phyloP scores from a whole-genome alignment of 2,888 invertebrate genomes.

The Drosophila anceps region DNA sequence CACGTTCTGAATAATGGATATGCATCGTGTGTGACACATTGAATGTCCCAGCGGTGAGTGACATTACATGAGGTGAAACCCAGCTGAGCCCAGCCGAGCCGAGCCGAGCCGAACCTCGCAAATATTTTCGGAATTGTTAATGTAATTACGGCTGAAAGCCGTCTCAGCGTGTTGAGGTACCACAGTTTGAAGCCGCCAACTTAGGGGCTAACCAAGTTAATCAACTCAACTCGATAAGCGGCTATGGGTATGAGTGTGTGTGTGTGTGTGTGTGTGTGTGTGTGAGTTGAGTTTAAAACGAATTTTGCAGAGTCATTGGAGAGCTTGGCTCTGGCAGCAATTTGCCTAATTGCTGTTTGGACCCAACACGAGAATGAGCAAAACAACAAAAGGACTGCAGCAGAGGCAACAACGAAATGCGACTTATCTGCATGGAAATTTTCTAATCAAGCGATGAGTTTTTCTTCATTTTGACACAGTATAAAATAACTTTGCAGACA shows the following conservation, averaged over 20 bases:
- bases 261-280: constrained; percentile 11
- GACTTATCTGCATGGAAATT: constrained; percentile 25
- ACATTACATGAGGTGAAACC: constrained; percentile 58
- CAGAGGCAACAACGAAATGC: constrained; percentile 4
- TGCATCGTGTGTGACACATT: constrained; percentile 69
- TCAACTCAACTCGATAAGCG: constrained; percentile 60
- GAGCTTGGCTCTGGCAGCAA: constrained; percentile 42
- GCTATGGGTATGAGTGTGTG: constrained; percentile 17
- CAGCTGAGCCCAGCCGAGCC: background rate
- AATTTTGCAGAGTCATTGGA: constrained; percentile 31
- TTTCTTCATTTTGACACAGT: constrained; percentile 55
- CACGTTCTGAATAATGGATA: constrained; percentile 78
- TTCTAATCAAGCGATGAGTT: constrained; percentile 68
- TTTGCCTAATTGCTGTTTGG: constrained; percentile 69
- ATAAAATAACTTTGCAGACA: constrained; percentile 68
- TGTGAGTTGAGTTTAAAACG: constrained; percentile 51
- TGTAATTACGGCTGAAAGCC: constrained; percentile 75
- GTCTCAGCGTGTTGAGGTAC: background rate
- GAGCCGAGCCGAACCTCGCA: constrained; percentile 19
- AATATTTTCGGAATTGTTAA: constrained; percentile 76
- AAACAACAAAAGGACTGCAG: background rate
- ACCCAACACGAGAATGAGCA: background rate
- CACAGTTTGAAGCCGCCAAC: constrained; percentile 14
- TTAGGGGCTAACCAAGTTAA: constrained; percentile 50
- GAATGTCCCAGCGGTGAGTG: constrained; percentile 71